Conservation (phyloP, 2,113 vertebrate species). For the Falcunculus frontatus region DNA sequence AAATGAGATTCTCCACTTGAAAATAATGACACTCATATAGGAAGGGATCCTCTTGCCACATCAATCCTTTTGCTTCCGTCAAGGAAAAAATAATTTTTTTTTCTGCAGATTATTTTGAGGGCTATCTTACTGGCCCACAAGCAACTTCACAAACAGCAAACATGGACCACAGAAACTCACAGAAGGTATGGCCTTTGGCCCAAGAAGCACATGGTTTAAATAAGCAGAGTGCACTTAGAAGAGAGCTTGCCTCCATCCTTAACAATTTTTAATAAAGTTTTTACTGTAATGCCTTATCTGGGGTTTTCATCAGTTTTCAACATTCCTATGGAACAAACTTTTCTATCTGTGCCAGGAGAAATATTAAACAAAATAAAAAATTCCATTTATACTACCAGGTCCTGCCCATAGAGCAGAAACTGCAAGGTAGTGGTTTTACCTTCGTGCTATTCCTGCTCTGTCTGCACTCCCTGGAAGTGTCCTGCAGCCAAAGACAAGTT, state of each 20-base stretch:
- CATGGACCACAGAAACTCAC: not conserved
- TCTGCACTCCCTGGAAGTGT: not conserved
- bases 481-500: not conserved
- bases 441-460: not conserved
- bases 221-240: not conserved
- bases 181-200: not conserved
- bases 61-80: not conserved
- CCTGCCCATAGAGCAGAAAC: not conserved
- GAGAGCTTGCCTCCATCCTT: not conserved
- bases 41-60: not conserved
- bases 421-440: not conserved
- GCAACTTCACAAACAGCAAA: not conserved
- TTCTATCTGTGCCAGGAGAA: not conserved
- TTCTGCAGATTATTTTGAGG: not conserved
- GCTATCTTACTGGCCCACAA: not conserved
- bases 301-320: not conserved
- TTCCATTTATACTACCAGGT: not conserved
- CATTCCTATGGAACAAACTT: not conserved
- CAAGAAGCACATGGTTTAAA: not conserved
- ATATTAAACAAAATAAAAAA: not conserved
- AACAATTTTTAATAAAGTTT: conserved; percentile 32
- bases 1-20: not conserved
- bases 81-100: not conserved
- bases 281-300: conserved; percentile 9
- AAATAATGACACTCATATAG: not conserved